Conservation (phyloP, 2,113 vertebrate genomes). For the Dissostichus mawsoni region DNA sequence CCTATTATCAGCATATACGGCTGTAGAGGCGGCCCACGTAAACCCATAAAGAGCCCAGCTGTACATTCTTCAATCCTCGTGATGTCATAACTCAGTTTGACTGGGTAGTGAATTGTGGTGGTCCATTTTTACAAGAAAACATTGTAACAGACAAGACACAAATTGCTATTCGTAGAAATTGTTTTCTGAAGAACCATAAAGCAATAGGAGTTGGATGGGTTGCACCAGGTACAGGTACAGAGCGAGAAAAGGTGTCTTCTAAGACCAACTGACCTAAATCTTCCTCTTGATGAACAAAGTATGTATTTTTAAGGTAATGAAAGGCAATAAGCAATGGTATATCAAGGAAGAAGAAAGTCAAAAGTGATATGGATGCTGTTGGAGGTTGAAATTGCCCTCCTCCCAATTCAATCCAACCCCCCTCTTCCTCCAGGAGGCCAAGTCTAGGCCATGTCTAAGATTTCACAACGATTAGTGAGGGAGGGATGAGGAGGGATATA, state of each 20-base stretch:
- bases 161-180: conserved; percentile 9
- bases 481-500: conserved; percentile 69
- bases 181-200: conserved; percentile 17
- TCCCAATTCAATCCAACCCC: conserved; percentile 8
- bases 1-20: background rate
- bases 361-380: conserved; percentile 9
- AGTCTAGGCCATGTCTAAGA: conserved; percentile 72
- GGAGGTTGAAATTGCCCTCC: conserved; percentile 4
- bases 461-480: conserved; percentile 71
- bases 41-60: background rate
- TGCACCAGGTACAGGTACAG: background rate
- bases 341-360: conserved; percentile 13
- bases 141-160: background rate
- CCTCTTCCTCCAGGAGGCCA: conserved; percentile 47
- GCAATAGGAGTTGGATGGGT: background rate
- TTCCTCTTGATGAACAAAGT: background rate
- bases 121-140: conserved; percentile 10
- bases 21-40: background rate
- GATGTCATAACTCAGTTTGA: background rate
- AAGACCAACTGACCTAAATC: background rate
- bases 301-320: background rate
- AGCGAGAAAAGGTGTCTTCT: background rate
- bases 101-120: background rate
- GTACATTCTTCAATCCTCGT: background rate
- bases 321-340: background rate